Conservation (phyloP, 2,888 invertebrate genomes). For the Coecobrya sp. region DNA sequence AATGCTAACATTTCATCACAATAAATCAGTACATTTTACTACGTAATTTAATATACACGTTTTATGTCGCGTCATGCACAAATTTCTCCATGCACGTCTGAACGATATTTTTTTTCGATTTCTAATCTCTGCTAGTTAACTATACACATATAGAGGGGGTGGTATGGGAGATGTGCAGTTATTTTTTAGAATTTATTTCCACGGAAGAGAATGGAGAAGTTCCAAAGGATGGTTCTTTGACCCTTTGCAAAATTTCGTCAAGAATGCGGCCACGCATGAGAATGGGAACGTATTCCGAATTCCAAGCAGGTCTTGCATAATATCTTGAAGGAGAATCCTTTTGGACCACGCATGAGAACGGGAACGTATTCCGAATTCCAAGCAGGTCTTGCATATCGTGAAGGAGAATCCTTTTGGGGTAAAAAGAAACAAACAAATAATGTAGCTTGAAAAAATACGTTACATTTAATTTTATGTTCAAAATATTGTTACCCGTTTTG, state of each 20-base stretch:
- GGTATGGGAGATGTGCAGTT: too few species aligned
- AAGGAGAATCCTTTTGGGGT: constrained; percentile 41
- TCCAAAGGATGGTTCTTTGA: constrained; percentile 51
- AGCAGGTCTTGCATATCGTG: constrained; percentile 42
- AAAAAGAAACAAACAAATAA: constrained; percentile 1
- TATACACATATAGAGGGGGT: too few species aligned
- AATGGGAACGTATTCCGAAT: constrained; percentile 74
- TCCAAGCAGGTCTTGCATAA: constrained; percentile 16
- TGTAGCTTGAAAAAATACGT: neutral
- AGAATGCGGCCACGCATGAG: constrained; percentile 70
- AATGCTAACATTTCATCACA: too few species aligned
- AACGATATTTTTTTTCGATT: too few species aligned
- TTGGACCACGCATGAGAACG: constrained; percentile 71
- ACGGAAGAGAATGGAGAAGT: neutral
- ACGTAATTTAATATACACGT: too few species aligned
- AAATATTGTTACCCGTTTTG: constrained; percentile 40
- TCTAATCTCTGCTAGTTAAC: too few species aligned
- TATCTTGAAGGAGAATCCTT: too few species aligned
- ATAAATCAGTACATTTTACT: too few species aligned
- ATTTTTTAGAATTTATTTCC: too few species aligned
- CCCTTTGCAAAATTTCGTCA: constrained; percentile 68
- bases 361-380: constrained; percentile 67
- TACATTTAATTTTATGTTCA: neutral
- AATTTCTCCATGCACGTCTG: too few species aligned
- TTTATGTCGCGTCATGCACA: too few species aligned